A percentile compares a stretch with the other conserved stretches of the same genome.
Conservation (phyloP, 2,888 invertebrate genomes). For the Eupithecia exiguata region DNA sequence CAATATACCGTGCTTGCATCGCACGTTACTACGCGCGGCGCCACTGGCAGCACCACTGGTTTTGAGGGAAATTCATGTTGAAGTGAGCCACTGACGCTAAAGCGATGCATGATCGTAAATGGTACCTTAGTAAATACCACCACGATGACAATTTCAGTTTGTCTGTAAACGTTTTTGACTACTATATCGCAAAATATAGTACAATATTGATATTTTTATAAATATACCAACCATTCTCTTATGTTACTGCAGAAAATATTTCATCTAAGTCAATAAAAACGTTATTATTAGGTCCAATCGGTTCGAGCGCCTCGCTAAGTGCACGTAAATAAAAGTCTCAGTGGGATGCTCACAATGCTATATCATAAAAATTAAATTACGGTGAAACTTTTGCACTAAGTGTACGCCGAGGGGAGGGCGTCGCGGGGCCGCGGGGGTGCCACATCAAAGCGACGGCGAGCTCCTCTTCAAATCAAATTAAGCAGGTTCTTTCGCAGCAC, state of each 20-base stretch:
- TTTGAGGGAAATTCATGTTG: not conserved
- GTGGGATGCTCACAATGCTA: slow-evolving; percentile 77
- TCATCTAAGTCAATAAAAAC: not conserved
- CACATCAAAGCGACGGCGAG: slow-evolving; percentile 79
- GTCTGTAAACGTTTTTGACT: not conserved
- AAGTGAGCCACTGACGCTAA: not conserved
- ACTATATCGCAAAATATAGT: not conserved
- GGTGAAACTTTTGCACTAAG: slow-evolving; percentile 78
- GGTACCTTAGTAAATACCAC: not conserved
- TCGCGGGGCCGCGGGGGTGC: slow-evolving; percentile 61
- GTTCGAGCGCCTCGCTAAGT: slow-evolving; percentile 54
- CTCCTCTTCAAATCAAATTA: slow-evolving; percentile 79
- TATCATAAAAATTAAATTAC: slow-evolving; percentile 84
- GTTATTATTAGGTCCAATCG: slow-evolving; percentile 7
- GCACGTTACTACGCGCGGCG: not conserved
- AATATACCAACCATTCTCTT: too few relatives aligned
- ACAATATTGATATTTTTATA: too few relatives aligned
- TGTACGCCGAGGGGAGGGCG: slow-evolving; percentile 66
- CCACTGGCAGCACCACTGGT: not conserved
- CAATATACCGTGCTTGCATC: too few relatives aligned
- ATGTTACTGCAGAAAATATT: not conserved
- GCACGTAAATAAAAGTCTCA: slow-evolving; percentile 71
- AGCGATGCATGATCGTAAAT: not conserved
- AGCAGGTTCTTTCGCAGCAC: slow-evolving; percentile 68
- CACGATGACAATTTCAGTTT: not conserved